phyloP scores from a whole-genome alignment of 2,113 vertebrate genomes.

The Carettochelys insculpta region DNA sequence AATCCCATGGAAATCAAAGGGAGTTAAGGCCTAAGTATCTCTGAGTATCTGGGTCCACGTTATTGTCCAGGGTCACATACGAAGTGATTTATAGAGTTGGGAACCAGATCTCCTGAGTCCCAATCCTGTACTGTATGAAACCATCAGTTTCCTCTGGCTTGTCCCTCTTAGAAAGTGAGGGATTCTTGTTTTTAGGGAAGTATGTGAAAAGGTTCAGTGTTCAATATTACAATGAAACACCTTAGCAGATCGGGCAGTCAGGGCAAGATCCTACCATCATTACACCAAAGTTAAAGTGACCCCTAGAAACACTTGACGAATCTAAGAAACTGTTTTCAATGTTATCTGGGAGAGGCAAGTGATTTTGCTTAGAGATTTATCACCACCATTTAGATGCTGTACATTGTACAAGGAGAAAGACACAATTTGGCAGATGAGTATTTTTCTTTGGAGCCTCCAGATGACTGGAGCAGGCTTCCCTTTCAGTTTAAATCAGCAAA shows the following conservation, averaged over 20 bases:
- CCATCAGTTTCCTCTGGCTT: background rate
- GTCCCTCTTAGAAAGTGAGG: background rate
- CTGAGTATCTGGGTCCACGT: accelerated
- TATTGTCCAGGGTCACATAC: background rate
- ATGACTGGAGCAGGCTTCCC: slow-evolving; percentile 65
- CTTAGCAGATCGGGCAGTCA: slow-evolving; percentile 30
- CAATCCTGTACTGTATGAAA: background rate
- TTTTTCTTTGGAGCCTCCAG: slow-evolving; percentile 58
- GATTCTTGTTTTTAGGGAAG: background rate
- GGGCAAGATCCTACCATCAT: background rate
- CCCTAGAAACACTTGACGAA: slow-evolving; percentile 44
- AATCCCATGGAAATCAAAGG: background rate
- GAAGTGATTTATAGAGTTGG: background rate
- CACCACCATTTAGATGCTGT: slow-evolving; percentile 62
- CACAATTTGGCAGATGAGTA: slow-evolving; percentile 65
- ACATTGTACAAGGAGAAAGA: slow-evolving; percentile 68
- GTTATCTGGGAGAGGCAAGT: slow-evolving; percentile 47
- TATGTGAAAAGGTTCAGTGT: background rate
- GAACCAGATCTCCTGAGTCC: background rate
- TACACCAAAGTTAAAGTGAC: slow-evolving; percentile 54
- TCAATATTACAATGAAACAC: background rate
- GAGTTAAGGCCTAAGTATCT: background rate
- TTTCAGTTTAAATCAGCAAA: slow-evolving; percentile 75
- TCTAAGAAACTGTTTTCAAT: slow-evolving; percentile 31
- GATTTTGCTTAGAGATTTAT: slow-evolving; percentile 57